Evolutionary conservation across 2,797 vertebrate genomes (phyloP), one percentile per base, ranked within the genome.

Genomic region (Poeciliopsis infans): DNA sequence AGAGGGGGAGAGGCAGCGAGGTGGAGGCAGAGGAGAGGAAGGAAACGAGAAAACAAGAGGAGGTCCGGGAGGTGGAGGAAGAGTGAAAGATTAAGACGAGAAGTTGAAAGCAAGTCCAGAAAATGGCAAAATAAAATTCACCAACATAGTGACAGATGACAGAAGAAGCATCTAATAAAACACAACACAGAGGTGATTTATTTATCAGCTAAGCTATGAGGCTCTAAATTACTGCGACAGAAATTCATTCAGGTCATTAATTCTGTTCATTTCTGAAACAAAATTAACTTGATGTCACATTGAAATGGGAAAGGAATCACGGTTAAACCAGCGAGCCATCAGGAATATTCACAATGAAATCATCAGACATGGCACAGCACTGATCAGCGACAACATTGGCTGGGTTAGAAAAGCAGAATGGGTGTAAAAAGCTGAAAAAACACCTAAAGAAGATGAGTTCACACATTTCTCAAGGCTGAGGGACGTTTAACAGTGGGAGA

Each of bases 21-120:
- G 68, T 74, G 73, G 82, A 85, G 77, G 85, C 55, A 77, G 77
- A 78, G 57, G 2, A 61, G 57, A 83, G 75, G 79, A 75, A 82
- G 72, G 83, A 84, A 81, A 70, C 72, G 25, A 86, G 77, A 76
- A 83, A 77, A 77, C 74, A 87, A 81, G 70, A 89, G 75, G 83
- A 91, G 87, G 81, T 87, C 83, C 84, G 57, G 93, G 90, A 93
- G 86, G 90, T 72, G 86, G 83, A 90, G 84, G 82, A 93, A 80
- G 82, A 83, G 77, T 84, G 84, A 89, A 86, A 93, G 91, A 92
- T 92, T 90, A 89, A 91, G 90, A 92, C 66, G 74, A 83, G 81
- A 87, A 92, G 85, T 88, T 92, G 92, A 89, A 88, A 87, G 89
- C 70, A 3, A 89, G 88, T 85, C 80, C 84, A 87, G 31, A 77